These are phyloP conservation scores for Drosophila fungiperda DNA, from an alignment of 2,888 invertebrate genomes.

Conservation along the genomic window DNA sequence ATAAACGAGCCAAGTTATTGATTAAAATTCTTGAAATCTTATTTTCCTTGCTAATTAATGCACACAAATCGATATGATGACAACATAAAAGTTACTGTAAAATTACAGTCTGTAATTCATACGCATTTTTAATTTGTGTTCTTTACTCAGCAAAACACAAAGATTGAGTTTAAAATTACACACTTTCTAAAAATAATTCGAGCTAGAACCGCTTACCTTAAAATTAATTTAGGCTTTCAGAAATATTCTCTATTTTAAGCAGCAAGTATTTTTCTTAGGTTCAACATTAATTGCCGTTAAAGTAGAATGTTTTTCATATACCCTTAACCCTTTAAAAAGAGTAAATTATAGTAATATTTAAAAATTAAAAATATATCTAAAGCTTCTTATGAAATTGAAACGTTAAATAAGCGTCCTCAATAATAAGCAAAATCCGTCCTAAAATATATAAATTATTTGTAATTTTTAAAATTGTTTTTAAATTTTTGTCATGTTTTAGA, in stretches of 20 bases:
- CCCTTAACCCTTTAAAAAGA: background rate
- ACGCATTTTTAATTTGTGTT: conserved; percentile 39
- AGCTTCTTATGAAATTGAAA: too few relatives aligned
- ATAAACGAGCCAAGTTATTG: conserved; percentile 58
- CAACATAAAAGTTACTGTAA: conserved; percentile 10
- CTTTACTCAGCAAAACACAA: background rate
- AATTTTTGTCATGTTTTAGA: background rate
- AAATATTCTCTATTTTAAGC: background rate
- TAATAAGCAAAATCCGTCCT: too few relatives aligned
- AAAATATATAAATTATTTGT: background rate
- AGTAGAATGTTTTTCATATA: background rate
- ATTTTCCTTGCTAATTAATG: conserved; percentile 47
- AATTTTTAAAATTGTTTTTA: background rate
- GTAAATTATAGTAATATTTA: background rate
- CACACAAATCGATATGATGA: conserved; percentile 1
- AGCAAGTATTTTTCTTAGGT: background rate
- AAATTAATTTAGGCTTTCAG: background rate
- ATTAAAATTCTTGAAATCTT: conserved; percentile 57
- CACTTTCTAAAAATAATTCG: background rate
- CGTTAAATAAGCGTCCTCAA: too few relatives aligned
- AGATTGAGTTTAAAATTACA: background rate
- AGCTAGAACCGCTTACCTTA: background rate
- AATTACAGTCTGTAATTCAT: conserved; percentile 53
- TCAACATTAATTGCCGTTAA: background rate
- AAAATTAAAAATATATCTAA: too few relatives aligned